These are phyloP conservation scores for Polylopha cassiicola DNA, from an alignment of 2,888 invertebrate genomes.

Conservation along the genomic window DNA sequence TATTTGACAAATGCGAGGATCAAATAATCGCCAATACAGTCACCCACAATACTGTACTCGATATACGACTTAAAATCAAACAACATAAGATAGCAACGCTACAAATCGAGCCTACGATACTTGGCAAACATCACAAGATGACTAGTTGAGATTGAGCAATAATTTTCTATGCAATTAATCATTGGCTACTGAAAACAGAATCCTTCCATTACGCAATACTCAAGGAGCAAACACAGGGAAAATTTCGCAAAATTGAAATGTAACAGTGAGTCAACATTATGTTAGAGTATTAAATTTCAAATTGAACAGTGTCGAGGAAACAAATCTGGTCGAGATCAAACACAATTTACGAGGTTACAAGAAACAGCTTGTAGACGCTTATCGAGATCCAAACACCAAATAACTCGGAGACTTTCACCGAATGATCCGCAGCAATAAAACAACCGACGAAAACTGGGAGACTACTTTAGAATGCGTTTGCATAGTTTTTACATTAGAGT, in stretches of 20 bases:
- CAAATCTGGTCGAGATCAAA: slow-evolving; percentile 53
- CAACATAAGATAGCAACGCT: not conserved
- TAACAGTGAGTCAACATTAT: slow-evolving; percentile 55
- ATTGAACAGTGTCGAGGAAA: slow-evolving; percentile 47
- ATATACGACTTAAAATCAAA: not conserved
- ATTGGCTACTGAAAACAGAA: too few species aligned
- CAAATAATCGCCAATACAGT: slow-evolving; percentile 50
- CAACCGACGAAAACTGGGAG: slow-evolving; percentile 4
- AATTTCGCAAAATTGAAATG: slow-evolving; percentile 53
- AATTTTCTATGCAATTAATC: too few species aligned
- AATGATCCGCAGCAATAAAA: slow-evolving; percentile 30
- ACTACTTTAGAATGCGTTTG: slow-evolving; percentile 3
- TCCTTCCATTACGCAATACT: too few species aligned
- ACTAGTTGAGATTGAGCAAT: too few species aligned
- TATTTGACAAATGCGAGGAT: slow-evolving; percentile 61
- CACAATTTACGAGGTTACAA: slow-evolving; percentile 58
- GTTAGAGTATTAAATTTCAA: slow-evolving; percentile 60
- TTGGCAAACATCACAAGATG: too few species aligned
- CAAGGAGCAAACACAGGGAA: slow-evolving; percentile 30
- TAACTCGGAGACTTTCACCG: slow-evolving; percentile 50
- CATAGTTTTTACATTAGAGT: too few species aligned
- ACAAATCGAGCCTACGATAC: too few species aligned
- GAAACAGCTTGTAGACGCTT: slow-evolving; percentile 50
- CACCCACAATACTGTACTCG: not conserved
- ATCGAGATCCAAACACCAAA: slow-evolving; percentile 45